These are phyloP conservation scores for Stichodactyla mertensii DNA, from an alignment of 64 coral and sea anemone genomes.

Conservation along the genomic window DNA sequence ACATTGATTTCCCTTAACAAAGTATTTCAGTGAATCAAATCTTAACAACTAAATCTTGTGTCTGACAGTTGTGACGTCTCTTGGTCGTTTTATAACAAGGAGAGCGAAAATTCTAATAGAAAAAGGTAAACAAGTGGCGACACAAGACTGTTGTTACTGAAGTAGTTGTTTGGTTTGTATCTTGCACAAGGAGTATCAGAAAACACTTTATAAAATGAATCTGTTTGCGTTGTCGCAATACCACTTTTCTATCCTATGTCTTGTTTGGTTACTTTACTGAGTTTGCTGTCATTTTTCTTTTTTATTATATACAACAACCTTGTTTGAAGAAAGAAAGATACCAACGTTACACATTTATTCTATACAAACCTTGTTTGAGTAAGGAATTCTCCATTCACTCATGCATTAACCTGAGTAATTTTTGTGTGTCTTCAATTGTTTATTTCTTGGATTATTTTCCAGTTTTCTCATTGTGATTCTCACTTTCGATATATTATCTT, in stretches of 20 bases:
- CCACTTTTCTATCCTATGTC: neutral
- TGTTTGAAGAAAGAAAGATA: too few relatives aligned
- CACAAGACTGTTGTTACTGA: neutral
- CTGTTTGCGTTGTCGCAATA: neutral
- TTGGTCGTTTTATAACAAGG: neutral
- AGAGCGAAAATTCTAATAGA: neutral
- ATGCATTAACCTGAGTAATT: too few relatives aligned
- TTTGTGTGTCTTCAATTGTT: too few relatives aligned
- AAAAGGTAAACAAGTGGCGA: neutral
- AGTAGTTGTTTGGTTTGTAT: neutral
- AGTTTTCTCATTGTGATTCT: neutral
- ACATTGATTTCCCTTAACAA: neutral
- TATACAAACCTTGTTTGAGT: neutral
- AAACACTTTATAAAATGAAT: neutral
- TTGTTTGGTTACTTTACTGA: neutral
- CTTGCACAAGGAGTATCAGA: neutral
- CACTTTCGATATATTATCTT: neutral
- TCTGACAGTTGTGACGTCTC: neutral
- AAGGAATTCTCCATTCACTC: neutral
- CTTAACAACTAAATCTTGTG: neutral
- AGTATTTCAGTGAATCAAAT: neutral
- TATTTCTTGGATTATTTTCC: neutral
- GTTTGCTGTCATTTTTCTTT: neutral
- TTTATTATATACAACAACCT: neutral
- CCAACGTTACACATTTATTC: too few relatives aligned